These are phyloP conservation scores for Acleris laterana DNA, from an alignment of 2,888 invertebrate species.

Conservation along the genomic window DNA sequence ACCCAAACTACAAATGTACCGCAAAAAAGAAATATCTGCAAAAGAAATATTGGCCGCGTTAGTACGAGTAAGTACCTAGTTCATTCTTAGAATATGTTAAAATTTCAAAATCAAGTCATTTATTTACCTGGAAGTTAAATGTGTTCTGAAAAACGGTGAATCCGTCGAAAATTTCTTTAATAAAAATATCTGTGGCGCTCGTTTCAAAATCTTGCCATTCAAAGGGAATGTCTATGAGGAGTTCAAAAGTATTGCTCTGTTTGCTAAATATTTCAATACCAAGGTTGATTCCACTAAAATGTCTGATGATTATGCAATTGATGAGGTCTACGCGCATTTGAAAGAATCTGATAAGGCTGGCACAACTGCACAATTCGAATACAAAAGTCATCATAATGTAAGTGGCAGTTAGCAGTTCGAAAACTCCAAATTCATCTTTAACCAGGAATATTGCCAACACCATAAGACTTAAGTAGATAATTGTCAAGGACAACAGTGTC, in stretches of 20 bases:
- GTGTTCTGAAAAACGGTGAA: conserved; percentile 45
- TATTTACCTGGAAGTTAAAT: conserved; percentile 47
- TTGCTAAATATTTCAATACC: conserved; percentile 6
- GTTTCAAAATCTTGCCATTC: conserved; percentile 50
- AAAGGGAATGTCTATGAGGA: conserved; percentile 48
- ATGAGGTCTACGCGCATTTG: conserved; percentile 54
- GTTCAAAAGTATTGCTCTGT: conserved; percentile 28
- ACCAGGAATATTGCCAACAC: conserved; percentile 35
- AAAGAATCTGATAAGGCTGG: conserved; percentile 56
- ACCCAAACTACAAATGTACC: conserved; percentile 52
- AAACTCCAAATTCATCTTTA: conserved; percentile 14
- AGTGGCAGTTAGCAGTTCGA: conserved; percentile 31
- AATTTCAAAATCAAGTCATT: neutral
- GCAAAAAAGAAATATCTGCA: conserved; percentile 57
- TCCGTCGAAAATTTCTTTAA: conserved; percentile 47
- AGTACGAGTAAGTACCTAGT: neutral
- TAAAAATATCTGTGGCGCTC: conserved; percentile 46
- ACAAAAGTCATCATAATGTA: conserved; percentile 49
- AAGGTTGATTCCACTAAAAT: conserved; percentile 43
- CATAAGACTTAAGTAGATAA: conserved; percentile 39
- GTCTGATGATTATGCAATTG: conserved; percentile 59
- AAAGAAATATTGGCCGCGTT: conserved; percentile 30
- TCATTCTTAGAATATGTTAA: too few relatives aligned
- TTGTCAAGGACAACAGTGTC: conserved; percentile 40
- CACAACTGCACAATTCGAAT: conserved; percentile 55